Base-by-base conservation (phyloP, 2,888 invertebrate species). In the Drosophila colorata region DNA sequence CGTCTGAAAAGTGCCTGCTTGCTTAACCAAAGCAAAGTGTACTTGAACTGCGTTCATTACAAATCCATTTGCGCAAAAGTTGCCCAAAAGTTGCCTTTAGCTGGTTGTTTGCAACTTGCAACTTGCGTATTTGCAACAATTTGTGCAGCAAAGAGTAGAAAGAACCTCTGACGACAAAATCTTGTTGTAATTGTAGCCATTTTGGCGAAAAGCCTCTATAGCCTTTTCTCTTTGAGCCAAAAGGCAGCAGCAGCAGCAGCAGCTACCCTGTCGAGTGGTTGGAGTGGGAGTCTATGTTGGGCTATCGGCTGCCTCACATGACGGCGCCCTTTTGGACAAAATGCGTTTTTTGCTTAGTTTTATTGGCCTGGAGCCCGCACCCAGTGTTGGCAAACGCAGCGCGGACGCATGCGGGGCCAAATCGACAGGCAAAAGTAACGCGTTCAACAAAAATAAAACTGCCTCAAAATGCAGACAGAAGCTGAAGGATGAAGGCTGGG, bases 261-360 rank as follows among this genome's bases (percentile, higher is more conserved):
- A 16, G 46, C 31, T 33, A 33, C 33, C 33, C 33, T 13, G 33
- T 33, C 14, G 6, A 14, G 57, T 23, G 38, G 28, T 8, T 33
- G 33, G 33, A 4, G 33, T 13, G 33, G 37, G 38, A 33, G 53
- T 53, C 43, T 53, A 11, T 13, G 33, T 35, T 11, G 46, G 13
- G 23, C 37, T 31, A 33, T 33, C 33, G 23, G 37, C 28, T 7
- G 28, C 28, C 28, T 28, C 28, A 28, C 28, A 28, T 28, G 28
- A 28, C 28, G 11, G 23, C 16, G 49, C 20, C 20, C 78, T 74
- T 68, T 78, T 74, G 69, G 72, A 78, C 66, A 78, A 82, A 88
- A 88, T 84, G 88, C 88, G 77, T 86, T 84, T 84, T 84, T 84
- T 88, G 78, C 80, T 88, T 86, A 83, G 88, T 84, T 83, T 88